phyloP scores from a whole-genome alignment of 92 coral and sea anemone genomes.

The Zoanthus gigantus region DNA sequence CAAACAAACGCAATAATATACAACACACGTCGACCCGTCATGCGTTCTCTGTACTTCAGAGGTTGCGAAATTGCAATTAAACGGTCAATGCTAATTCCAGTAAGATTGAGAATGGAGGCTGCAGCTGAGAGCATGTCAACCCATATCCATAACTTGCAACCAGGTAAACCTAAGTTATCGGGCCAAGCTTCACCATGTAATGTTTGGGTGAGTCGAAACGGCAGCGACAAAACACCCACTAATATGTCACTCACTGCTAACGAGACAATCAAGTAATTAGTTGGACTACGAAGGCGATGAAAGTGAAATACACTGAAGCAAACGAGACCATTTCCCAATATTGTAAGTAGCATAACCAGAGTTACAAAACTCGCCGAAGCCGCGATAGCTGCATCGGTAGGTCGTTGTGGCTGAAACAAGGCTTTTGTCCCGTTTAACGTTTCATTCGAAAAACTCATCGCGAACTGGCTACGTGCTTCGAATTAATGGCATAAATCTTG shows the following conservation, averaged over 20 bases:
- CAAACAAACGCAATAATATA: conserved; percentile 77
- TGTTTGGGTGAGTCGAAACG: conserved; percentile 87
- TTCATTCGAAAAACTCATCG: conserved; percentile 29
- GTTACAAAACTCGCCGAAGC: conserved; percentile 87
- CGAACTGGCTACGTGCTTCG: neutral
- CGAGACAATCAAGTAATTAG: conserved; percentile 91
- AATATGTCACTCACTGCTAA: conserved; percentile 93
- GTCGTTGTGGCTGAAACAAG: neutral
- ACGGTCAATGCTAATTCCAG: conserved; percentile 90
- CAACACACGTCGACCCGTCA: conserved; percentile 81
- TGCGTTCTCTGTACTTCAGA: conserved; percentile 85
- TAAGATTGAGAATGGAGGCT: conserved; percentile 91
- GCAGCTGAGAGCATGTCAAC: conserved; percentile 90
- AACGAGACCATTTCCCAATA: conserved; percentile 90
- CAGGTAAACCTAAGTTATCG: conserved; percentile 61
- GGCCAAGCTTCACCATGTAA: conserved; percentile 81
- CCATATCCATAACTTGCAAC: conserved; percentile 97
- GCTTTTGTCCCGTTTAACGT: neutral
- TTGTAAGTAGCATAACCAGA: conserved; percentile 87
- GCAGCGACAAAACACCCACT: conserved; percentile 85
- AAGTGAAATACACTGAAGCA: conserved; percentile 83
- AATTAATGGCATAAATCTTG: neutral
- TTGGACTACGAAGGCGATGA: conserved; percentile 88
- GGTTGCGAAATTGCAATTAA: conserved; percentile 91
- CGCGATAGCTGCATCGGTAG: conserved; percentile 41